These are phyloP conservation scores for Orthonychiurus folsomi DNA, from an alignment of 2,888 invertebrate species.

Conservation along the genomic window DNA sequence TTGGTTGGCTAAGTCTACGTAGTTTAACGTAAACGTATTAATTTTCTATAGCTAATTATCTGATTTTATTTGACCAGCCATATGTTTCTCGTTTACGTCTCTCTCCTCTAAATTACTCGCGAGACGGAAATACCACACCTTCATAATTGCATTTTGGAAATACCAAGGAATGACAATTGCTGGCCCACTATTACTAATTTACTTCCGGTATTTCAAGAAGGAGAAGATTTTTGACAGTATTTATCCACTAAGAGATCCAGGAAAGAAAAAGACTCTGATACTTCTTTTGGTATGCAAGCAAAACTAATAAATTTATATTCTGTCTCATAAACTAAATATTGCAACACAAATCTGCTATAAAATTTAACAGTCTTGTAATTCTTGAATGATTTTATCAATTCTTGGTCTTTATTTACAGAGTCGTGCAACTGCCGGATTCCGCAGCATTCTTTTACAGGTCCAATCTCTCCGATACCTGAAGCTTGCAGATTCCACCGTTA, in stretches of 20 bases:
- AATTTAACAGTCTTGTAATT: neutral
- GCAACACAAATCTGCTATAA: no score
- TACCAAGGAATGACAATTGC: slow-evolving; percentile 10
- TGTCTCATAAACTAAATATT: no score
- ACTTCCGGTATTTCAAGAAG: slow-evolving; percentile 1
- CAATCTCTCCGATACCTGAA: slow-evolving; percentile 21
- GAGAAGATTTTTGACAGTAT: neutral
- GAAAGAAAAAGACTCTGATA: neutral
- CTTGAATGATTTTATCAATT: neutral
- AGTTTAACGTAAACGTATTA: no score
- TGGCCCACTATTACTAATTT: slow-evolving; percentile 7
- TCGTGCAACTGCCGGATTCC: neutral
- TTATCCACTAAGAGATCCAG: neutral
- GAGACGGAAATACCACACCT: slow-evolving; percentile 4
- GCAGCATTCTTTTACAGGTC: slow-evolving; percentile 18
- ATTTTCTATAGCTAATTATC: no score
- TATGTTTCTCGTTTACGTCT: neutral
- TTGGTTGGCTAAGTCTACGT: neutral
- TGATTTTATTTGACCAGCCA: neutral
- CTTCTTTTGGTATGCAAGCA: slow-evolving; percentile 4
- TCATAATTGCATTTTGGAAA: slow-evolving; percentile 11
- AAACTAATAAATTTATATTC: no score
- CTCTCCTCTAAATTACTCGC: slow-evolving; percentile 7
- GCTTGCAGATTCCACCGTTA: slow-evolving; percentile 27
- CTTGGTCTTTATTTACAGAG: neutral